A percentile compares a stretch with the other conserved stretches of the same genome.
Evolutionary conservation across 1,140 invertebrate species (phyloP).

Genomic region (Drosophila elegans): DNA sequence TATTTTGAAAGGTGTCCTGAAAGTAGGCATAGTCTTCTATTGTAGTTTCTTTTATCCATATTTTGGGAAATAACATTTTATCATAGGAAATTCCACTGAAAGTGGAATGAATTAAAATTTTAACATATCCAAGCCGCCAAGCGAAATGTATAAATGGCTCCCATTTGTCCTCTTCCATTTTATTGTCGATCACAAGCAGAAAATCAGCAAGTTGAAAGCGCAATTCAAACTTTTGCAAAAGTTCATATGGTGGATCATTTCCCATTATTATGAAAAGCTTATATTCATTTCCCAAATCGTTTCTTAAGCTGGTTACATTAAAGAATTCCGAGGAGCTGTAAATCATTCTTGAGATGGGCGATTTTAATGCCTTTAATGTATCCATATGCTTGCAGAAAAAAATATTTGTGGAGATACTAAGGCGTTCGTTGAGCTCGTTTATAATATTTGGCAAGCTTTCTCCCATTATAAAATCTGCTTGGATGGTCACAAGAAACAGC

Average conservation of each 20-base stretch:
- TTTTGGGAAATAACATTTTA: slow-evolving; percentile 35
- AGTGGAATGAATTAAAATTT: slow-evolving; percentile 36
- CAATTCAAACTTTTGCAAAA: slow-evolving; percentile 8
- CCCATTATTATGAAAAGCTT: slow-evolving; percentile 41
- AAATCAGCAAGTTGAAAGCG: slow-evolving; percentile 51
- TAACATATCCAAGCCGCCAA: slow-evolving; percentile 40
- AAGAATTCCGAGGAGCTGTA: slow-evolving; percentile 1
- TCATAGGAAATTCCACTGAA: slow-evolving; percentile 10
- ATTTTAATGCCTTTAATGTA: neutral
- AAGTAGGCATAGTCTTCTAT: slow-evolving; percentile 7
- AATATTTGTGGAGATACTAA: slow-evolving; percentile 40
- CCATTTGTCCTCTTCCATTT: slow-evolving; percentile 20
- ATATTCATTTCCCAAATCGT: neutral
- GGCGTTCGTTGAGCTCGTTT: slow-evolving; percentile 35
- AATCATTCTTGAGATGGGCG: slow-evolving; percentile 6
- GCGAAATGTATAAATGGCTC: slow-evolving; percentile 20
- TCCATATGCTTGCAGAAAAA: slow-evolving; percentile 9
- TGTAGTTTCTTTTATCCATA: slow-evolving; percentile 17
- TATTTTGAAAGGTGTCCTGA: neutral
- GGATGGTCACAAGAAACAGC: neutral
- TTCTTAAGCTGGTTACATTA: slow-evolving; percentile 13
- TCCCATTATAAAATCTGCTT: neutral
- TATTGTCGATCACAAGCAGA: slow-evolving; percentile 27
- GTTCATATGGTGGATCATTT: slow-evolving; percentile 18
- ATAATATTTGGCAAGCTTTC: slow-evolving; percentile 5